Evolutionary conservation across 1,140 invertebrate species (phyloP).

Genomic region (Cherax quadricarinatus): DNA sequence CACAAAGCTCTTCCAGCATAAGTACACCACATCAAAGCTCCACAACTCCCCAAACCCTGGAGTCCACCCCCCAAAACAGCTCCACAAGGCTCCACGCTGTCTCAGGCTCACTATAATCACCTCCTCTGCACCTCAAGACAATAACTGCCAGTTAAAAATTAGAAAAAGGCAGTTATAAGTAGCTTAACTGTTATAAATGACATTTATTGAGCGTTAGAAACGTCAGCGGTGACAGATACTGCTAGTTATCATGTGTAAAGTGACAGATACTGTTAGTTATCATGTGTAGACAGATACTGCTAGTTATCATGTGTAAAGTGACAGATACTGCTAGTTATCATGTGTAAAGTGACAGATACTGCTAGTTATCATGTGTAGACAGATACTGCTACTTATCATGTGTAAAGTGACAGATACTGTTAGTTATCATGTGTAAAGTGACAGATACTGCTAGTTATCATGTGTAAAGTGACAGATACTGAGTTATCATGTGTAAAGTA

Average conservation of each 20-base stretch:
- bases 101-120: background rate
- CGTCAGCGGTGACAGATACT: constrained; percentile 14
- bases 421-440: too few species aligned
- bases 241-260: constrained; percentile 9
- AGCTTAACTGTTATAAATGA: constrained; percentile 16
- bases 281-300: background rate
- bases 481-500: too few species aligned
- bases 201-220: constrained; percentile 19
- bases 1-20: too few species aligned
- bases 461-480: too few species aligned
- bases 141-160: constrained; percentile 30
- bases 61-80: background rate
- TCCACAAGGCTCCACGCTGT: background rate
- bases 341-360: too few species aligned
- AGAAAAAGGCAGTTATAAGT: constrained; percentile 32
- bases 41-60: too few species aligned
- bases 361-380: too few species aligned
- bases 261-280: background rate
- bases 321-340: background rate
- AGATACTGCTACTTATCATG: too few species aligned
- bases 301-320: background rate
- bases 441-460: too few species aligned
- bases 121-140: background rate
- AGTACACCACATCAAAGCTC: too few species aligned
- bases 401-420: too few species aligned